phyloP scores from a whole-genome alignment of 2,797 vertebrate genomes.

The Girardinus metallicus region DNA sequence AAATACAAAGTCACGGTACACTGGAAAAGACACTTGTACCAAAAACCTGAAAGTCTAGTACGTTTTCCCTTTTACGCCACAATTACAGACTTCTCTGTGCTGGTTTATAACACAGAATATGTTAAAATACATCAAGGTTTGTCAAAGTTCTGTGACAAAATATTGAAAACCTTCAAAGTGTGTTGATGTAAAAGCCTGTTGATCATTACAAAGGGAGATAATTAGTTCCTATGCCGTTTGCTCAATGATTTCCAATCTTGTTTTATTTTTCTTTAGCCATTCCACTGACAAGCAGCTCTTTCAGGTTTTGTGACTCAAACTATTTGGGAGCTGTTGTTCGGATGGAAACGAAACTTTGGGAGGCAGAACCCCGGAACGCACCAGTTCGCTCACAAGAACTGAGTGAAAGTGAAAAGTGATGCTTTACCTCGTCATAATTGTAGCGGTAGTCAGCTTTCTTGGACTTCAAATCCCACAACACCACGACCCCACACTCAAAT shows the following conservation, averaged over 20 bases:
- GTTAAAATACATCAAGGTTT: background rate
- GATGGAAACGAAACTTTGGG: background rate
- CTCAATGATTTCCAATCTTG: background rate
- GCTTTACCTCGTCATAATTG: conserved; percentile 95
- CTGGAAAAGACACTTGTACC: background rate
- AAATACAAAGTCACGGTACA: background rate
- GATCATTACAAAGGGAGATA: background rate
- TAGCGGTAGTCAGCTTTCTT: conserved; percentile 99
- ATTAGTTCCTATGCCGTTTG: background rate
- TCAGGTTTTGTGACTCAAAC: conserved; percentile 7
- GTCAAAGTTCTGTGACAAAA: background rate
- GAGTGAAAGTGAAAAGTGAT: conserved; percentile 15
- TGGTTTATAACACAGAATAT: background rate
- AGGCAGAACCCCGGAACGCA: conserved; percentile 9
- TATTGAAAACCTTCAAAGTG: background rate
- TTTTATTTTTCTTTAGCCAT: background rate
- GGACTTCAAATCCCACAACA: conserved; percentile 96
- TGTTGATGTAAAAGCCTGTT: background rate
- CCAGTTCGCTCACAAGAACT: conserved; percentile 1
- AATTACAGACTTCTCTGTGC: background rate
- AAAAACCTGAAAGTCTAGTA: background rate
- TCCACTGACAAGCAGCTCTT: background rate
- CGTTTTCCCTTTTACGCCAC: background rate
- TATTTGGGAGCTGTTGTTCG: background rate
- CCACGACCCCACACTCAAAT: conserved; percentile 94